phyloP scores from a whole-genome alignment of 2,888 invertebrate genomes.

The Mechanitis messenoides region DNA sequence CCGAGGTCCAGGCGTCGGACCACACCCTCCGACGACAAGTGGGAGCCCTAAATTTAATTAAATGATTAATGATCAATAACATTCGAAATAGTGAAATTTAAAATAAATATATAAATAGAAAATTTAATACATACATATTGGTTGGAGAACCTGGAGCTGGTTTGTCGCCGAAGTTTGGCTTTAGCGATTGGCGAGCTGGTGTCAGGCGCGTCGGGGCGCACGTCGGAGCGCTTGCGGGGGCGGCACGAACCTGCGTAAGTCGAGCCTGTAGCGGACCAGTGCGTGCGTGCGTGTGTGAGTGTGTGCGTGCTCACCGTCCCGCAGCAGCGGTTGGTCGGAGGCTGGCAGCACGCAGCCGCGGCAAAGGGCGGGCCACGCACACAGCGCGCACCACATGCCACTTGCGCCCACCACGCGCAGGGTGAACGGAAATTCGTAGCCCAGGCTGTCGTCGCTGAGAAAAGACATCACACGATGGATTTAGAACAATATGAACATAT shows the following conservation, averaged over 20 bases:
- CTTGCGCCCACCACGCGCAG: slow-evolving; percentile 87
- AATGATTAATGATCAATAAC: too few species aligned
- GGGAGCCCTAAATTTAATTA: slow-evolving; percentile 7
- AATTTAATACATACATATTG: slow-evolving; percentile 6
- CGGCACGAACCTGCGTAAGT: slow-evolving; percentile 25
- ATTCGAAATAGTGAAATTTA: too few species aligned
- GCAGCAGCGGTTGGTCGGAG: slow-evolving; percentile 46
- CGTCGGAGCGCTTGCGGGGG: slow-evolving; percentile 23
- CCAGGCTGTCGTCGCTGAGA: slow-evolving; percentile 91
- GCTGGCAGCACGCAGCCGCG: slow-evolving; percentile 76
- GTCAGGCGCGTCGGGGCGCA: slow-evolving; percentile 33
- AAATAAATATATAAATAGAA: too few species aligned
- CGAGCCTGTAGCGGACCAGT: slow-evolving; percentile 17
- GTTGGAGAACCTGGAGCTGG: slow-evolving; percentile 15
- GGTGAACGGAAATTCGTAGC: slow-evolving; percentile 94
- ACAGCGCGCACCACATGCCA: slow-evolving; percentile 87
- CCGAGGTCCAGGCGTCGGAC: slow-evolving; percentile 36
- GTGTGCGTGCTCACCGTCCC: slow-evolving; percentile 15
- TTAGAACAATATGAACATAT: too few species aligned
- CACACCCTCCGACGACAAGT: slow-evolving; percentile 32
- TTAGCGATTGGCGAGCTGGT: slow-evolving; percentile 50
- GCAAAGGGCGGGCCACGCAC: slow-evolving; percentile 90
- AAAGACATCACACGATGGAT: neutral
- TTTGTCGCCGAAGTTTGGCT: slow-evolving; percentile 49
- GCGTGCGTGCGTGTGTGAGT: too few species aligned